Evolutionary conservation across 2,113 vertebrate genomes (phyloP).

Genomic region (Scolopax mira): DNA sequence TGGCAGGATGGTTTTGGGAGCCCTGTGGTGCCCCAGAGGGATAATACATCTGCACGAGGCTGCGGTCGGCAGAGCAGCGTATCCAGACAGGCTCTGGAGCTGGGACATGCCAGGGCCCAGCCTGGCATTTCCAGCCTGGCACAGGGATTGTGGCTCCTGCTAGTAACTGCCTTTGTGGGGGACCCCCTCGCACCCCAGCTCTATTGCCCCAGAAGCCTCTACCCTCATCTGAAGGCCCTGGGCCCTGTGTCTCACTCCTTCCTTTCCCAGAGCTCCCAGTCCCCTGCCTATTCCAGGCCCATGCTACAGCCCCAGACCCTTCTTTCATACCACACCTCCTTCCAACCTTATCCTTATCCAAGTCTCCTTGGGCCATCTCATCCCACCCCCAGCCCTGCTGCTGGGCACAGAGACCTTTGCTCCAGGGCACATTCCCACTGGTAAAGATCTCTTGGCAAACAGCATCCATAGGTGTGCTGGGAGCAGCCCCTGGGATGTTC

Average conservation of each 20-base stretch:
- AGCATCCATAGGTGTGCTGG: neutral
- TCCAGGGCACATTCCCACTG: neutral
- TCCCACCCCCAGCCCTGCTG: neutral
- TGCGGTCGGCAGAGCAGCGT: rapidly evolving
- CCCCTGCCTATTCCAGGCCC: neutral
- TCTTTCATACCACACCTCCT: neutral
- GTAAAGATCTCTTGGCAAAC: neutral
- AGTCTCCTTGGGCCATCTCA: neutral
- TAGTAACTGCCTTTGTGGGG: neutral
- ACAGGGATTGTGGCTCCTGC: neutral
- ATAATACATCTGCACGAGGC: rapidly evolving
- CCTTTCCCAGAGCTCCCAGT: neutral
- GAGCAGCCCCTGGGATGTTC: neutral
- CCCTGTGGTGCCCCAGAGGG: neutral
- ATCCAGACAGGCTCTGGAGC: neutral
- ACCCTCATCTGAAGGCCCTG: neutral
- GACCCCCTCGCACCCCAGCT: neutral
- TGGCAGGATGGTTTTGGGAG: neutral
- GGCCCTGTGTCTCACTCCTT: neutral
- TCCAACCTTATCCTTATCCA: neutral
- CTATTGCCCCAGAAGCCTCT: neutral
- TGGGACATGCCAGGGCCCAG: neutral
- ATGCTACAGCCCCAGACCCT: neutral
- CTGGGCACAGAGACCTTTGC: neutral
- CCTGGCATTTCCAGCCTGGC: neutral